A percentile compares a stretch with the other conserved stretches of the same genome.
These are phyloP conservation scores for Lineus longissimus DNA, from an alignment of 1,140 invertebrate species.

Conservation along the genomic window DNA sequence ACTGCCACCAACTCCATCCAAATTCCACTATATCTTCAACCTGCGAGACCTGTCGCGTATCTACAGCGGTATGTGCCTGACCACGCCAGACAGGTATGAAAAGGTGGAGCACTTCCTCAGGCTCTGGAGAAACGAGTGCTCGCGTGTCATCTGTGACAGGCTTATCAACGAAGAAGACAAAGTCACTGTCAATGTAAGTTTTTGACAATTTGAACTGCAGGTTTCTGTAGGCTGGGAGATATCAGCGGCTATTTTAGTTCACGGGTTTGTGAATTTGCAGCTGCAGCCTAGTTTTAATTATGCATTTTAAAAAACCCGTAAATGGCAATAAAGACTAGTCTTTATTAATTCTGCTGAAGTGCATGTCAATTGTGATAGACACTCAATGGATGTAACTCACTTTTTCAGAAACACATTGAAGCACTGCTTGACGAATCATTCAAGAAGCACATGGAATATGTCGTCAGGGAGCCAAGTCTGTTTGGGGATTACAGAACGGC, in stretches of 20 bases:
- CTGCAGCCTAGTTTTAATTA: too few relatives aligned
- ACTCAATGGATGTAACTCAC: too few relatives aligned
- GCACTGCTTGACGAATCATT: slow-evolving; percentile 45
- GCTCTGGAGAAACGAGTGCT: slow-evolving; percentile 86
- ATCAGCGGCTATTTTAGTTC: too few relatives aligned
- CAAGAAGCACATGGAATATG: slow-evolving; percentile 58
- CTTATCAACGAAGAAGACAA: slow-evolving; percentile 68
- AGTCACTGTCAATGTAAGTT: slow-evolving; percentile 44
- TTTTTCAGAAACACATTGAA: slow-evolving; percentile 36
- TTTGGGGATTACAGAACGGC: slow-evolving; percentile 86
- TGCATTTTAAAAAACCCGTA: too few relatives aligned
- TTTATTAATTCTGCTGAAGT: too few relatives aligned
- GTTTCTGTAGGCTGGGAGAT: too few relatives aligned
- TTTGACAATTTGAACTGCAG: too few relatives aligned
- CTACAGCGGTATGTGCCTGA: slow-evolving; percentile 72
- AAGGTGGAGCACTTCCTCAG: slow-evolving; percentile 69
- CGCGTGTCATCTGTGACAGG: slow-evolving; percentile 78
- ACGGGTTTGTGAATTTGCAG: too few relatives aligned
- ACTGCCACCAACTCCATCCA: slow-evolving; percentile 83
- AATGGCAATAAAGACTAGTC: too few relatives aligned
- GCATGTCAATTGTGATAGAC: too few relatives aligned
- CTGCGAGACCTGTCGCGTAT: slow-evolving; percentile 82
- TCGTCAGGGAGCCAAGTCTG: slow-evolving; percentile 73
- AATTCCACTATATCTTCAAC: slow-evolving; percentile 93
- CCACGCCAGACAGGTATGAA: slow-evolving; percentile 65